These are phyloP conservation scores for Hyles lineata DNA, from an alignment of 2,888 invertebrate species.

Conservation along the genomic window DNA sequence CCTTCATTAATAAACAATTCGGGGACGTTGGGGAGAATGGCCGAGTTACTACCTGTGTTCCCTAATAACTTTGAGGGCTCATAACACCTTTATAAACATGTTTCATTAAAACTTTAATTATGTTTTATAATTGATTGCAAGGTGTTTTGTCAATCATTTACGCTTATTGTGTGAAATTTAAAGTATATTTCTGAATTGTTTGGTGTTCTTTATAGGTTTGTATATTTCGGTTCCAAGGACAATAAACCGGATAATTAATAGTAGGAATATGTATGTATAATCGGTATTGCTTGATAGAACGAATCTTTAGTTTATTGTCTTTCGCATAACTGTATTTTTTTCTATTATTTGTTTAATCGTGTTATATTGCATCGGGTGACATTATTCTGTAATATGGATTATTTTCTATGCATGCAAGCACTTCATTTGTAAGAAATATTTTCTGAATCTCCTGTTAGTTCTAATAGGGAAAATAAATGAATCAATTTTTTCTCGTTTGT, in stretches of 20 bases:
- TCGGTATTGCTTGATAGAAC: too few species aligned
- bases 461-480: not conserved
- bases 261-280: too few species aligned
- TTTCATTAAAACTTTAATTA: constrained; percentile 47
- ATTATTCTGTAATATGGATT: too few species aligned
- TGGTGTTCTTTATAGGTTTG: not conserved
- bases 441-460: not conserved
- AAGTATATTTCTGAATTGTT: not conserved
- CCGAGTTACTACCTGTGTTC: constrained; percentile 40
- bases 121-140: constrained; percentile 29
- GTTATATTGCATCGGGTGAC: too few species aligned
- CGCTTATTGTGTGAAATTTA: not conserved
- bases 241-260: too few species aligned
- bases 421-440: too few species aligned
- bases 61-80: constrained; percentile 44
- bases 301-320: too few species aligned
- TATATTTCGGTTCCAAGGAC: too few species aligned
- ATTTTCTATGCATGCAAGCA: too few species aligned
- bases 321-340: too few species aligned
- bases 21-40: constrained; percentile 36
- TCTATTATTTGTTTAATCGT: too few species aligned
- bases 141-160: constrained; percentile 10
- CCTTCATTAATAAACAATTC: constrained; percentile 61
- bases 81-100: constrained; percentile 47
- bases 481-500: not conserved